phyloP scores from a whole-genome alignment of 2,888 invertebrate species.

The Seira musarum region DNA sequence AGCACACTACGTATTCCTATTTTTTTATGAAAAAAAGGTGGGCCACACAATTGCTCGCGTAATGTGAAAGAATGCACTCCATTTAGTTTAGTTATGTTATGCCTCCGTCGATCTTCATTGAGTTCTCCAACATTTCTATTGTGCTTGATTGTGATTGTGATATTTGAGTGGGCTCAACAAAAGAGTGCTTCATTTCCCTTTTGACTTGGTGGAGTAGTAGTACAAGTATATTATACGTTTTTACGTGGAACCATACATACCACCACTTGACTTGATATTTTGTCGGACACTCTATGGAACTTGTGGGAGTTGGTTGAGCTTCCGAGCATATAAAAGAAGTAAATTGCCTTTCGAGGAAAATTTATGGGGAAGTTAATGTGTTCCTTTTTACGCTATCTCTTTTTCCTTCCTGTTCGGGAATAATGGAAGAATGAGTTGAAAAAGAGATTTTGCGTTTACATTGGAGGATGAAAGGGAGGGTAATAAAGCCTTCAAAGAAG shows the following conservation, averaged over 20 bases:
- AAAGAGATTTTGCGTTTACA: no score
- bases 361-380: conserved; percentile 53
- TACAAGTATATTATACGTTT: not conserved
- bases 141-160: conserved; percentile 6
- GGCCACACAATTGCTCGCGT: not conserved
- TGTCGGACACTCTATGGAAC: conserved; percentile 23
- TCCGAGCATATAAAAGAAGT: conserved; percentile 24
- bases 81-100: no score
- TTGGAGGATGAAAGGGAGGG: no score
- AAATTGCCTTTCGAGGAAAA: conserved; percentile 46
- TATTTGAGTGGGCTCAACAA: conserved; percentile 9
- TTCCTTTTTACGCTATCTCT: conserved; percentile 14
- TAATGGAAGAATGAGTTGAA: no score
- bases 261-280: no score
- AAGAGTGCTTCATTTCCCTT: not conserved
- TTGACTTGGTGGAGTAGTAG: no score
- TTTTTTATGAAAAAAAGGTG: not conserved
- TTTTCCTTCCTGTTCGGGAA: not conserved
- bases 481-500: no score
- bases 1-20: not conserved
- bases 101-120: conserved; percentile 2
- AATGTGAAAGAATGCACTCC: conserved; percentile 2
- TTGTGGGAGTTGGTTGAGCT: conserved; percentile 32
- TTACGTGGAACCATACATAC: no score
- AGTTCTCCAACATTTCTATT: conserved; percentile 10